Conservation (phyloP, 2,888 invertebrate species). For the Tenthredo amoena region DNA sequence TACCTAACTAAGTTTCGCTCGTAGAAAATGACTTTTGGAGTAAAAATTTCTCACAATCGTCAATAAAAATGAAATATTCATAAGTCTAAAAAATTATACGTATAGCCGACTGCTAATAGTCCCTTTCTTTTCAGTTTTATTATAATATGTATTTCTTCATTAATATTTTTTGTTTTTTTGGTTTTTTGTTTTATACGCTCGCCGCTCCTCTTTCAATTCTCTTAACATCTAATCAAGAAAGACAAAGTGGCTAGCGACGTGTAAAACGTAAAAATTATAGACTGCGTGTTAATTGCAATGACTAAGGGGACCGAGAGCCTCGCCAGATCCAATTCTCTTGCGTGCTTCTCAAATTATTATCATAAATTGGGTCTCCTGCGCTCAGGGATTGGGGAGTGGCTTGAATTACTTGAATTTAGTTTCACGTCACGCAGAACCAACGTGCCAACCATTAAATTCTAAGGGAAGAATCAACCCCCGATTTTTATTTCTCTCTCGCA, state of each 20-base stretch:
- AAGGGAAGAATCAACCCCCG: neutral
- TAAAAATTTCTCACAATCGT: neutral
- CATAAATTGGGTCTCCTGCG: constrained; percentile 24
- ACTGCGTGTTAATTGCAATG: constrained; percentile 7
- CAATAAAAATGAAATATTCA: neutral
- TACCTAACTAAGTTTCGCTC: neutral
- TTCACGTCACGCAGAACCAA: constrained; percentile 21
- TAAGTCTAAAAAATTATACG: neutral
- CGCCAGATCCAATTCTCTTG: constrained; percentile 17
- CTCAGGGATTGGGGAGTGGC: constrained; percentile 31
- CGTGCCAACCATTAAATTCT: neutral
- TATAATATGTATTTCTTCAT: neutral
- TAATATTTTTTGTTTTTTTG: neutral
- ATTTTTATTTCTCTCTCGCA: neutral
- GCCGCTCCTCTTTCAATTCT: constrained; percentile 13
- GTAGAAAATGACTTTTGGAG: neutral
- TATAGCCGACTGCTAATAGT: neutral
- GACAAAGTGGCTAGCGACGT: constrained; percentile 3
- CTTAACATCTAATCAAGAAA: neutral
- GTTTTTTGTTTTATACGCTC: neutral
- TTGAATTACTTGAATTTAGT: constrained; percentile 33
- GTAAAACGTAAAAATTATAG: neutral
- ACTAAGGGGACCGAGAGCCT: neutral
- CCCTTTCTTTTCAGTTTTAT: neutral
- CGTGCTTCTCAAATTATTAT: constrained; percentile 31